Evolutionary conservation across 2,113 vertebrate genomes (phyloP).

Genomic region (Toxotes chatareus): DNA sequence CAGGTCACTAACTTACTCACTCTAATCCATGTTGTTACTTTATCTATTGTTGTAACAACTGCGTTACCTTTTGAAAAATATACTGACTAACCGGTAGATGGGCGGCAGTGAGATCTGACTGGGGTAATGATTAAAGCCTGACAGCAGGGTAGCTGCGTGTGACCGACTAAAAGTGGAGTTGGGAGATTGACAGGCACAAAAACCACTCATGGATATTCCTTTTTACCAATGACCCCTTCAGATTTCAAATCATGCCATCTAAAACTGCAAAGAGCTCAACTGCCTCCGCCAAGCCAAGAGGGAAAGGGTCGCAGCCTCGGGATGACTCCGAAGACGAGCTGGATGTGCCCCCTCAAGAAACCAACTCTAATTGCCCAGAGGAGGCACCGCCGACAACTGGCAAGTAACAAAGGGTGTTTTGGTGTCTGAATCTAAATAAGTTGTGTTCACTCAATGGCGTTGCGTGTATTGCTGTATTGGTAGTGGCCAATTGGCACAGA

Average conservation of each 20-base stretch:
- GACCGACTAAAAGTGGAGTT: constrained; percentile 64
- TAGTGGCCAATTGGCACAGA: constrained; percentile 66
- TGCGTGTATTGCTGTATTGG: constrained; percentile 65
- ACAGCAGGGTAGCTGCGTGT: constrained; percentile 66
- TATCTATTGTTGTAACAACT: not conserved
- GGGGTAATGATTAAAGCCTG: constrained; percentile 67
- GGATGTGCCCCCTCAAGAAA: constrained; percentile 83
- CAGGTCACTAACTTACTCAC: not conserved
- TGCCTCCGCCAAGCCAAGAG: constrained; percentile 80
- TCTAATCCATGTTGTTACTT: not conserved
- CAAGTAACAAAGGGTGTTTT: constrained; percentile 84
- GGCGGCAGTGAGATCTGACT: constrained; percentile 58
- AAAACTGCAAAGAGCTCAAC: constrained; percentile 87
- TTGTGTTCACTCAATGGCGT: constrained; percentile 74
- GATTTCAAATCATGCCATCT: constrained; percentile 86
- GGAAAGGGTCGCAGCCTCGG: constrained; percentile 83
- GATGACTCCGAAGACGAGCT: constrained; percentile 84
- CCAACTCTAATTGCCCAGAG: constrained; percentile 74
- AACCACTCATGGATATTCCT: constrained; percentile 69
- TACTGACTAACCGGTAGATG: constrained; percentile 28
- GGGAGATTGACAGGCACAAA: constrained; percentile 71
- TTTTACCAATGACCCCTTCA: constrained; percentile 67
- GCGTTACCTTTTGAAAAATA: constrained; percentile 15
- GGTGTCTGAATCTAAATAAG: constrained; percentile 79
- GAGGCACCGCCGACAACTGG: constrained; percentile 81